Evolutionary conservation across 2,797 vertebrate genomes (phyloP).

Genomic region (Octomys mimax): DNA sequence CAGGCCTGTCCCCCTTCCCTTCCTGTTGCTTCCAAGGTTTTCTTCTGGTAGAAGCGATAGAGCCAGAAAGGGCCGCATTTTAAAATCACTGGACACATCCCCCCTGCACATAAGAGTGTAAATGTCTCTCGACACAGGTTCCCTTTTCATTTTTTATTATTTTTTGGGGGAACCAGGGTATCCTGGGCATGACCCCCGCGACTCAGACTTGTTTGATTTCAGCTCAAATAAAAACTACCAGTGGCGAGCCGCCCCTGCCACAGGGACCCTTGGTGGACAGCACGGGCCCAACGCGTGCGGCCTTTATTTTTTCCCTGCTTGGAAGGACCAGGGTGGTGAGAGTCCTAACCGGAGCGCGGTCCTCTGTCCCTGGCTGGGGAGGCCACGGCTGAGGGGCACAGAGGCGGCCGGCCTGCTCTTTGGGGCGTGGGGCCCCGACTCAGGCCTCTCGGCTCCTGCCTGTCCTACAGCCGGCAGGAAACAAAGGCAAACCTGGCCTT

Average conservation of each 20-base stretch:
- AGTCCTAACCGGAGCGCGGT: accelerated
- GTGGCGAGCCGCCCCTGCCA: too few relatives aligned
- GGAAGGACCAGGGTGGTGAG: accelerated
- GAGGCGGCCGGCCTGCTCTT: too few relatives aligned
- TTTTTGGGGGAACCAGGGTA: background rate
- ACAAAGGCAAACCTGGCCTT: background rate
- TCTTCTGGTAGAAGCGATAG: accelerated
- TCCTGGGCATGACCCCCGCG: too few relatives aligned
- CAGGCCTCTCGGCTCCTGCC: too few relatives aligned
- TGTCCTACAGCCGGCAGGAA: background rate
- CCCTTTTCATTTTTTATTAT: background rate
- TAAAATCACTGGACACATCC: background rate
- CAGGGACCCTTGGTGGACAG: too few relatives aligned
- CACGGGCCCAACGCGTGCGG: too few relatives aligned
- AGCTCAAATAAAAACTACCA: background rate
- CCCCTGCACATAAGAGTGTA: background rate
- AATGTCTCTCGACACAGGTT: accelerated
- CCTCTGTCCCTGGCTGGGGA: too few relatives aligned
- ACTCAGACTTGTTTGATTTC: background rate
- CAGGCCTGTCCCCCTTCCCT: background rate
- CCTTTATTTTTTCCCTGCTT: too few relatives aligned
- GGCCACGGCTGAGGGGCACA: too few relatives aligned
- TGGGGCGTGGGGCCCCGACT: background rate
- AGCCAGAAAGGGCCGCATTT: background rate
- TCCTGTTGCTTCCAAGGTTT: background rate